Evolutionary conservation across 1,140 invertebrate species (phyloP).

Genomic region (Probaryconus sp.): DNA sequence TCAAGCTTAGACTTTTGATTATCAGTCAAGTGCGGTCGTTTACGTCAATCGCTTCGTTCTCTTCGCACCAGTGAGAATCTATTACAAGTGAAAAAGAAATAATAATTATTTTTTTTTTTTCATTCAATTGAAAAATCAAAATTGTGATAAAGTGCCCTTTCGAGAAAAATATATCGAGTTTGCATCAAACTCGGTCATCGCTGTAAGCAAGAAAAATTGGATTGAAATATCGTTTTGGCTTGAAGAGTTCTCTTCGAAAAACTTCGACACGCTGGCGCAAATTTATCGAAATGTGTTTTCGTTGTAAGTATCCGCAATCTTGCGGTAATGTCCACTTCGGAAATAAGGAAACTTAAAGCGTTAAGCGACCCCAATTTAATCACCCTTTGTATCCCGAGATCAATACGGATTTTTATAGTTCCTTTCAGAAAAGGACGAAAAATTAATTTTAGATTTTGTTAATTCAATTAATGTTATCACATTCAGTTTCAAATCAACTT

Average conservation of each 20-base stretch:
- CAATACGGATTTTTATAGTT: not conserved
- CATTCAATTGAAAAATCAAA: too few relatives aligned
- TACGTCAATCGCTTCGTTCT: conserved; percentile 66
- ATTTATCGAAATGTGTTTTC: conserved; percentile 69
- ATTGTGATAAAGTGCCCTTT: too few relatives aligned
- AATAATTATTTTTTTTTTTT: not conserved
- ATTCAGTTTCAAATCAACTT: too few relatives aligned
- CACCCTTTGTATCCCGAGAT: not conserved
- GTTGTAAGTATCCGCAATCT: conserved; percentile 68
- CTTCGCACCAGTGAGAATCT: conserved; percentile 32
- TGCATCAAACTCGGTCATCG: too few relatives aligned
- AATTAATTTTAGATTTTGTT: too few relatives aligned
- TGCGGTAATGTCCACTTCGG: conserved; percentile 5
- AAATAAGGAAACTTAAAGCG: not conserved
- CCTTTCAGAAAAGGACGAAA: too few relatives aligned
- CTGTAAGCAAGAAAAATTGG: too few relatives aligned
- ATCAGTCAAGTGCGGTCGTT: conserved; percentile 74
- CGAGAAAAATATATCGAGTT: too few relatives aligned
- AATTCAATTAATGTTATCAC: too few relatives aligned
- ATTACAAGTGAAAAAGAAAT: not conserved
- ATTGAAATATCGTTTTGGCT: conserved; percentile 16
- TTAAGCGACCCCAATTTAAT: conserved; percentile 9
- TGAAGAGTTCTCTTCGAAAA: conserved; percentile 58
- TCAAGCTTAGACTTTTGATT: conserved; percentile 65
- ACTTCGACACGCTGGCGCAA: conserved; percentile 76